Evolutionary conservation across 2,113 vertebrate species (phyloP), one percentile per base, ranked within the genome.

Genomic region (Ctenodactylus gundi): DNA sequence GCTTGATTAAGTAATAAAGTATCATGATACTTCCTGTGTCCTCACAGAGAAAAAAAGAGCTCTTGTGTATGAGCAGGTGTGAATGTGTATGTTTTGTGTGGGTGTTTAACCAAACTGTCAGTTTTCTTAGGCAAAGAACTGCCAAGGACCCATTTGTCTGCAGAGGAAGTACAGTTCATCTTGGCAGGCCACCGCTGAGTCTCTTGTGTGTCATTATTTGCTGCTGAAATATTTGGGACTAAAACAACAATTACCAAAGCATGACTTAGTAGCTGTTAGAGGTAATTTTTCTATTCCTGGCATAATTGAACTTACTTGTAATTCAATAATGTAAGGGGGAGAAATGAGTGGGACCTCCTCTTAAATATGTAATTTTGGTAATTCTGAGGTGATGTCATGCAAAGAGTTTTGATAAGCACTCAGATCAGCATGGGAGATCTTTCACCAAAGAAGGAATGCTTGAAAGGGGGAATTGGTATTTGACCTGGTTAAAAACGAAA

Each of bases 261-360:
- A 88, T 94, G 94, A 96, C 93, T 97, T 96, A 94, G 94, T 93
- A 97, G 81, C 95, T 96, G 95, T 83, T 95, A 87, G 21, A 75
- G 36, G 34, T 97, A 90, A 95, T 96, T 95, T 96, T 96, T 96
- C 86, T 96, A 58, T 93, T 95, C 53, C 76, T 92, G 29, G 76
- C 94, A 96, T 93, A 57, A 9, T 82, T 93, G 96, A 91, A 92
- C 84, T 90, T 75, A 96, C 88, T 96, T 96, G 96, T 97, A 96
- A 97, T 95, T 97, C 92, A 96, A 96, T 95, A 96, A 95, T 41
- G 36, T 90, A 96, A 81, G 84, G 90, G 53, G 60, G 31, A 93
- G 46, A 93, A 97, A 91, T 41, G 88, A 72, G 65, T 95, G 92
- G 85, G 91, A 57, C 80, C 87, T 67, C 94, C 84, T 95, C 84